phyloP scores from a whole-genome alignment of 2,888 invertebrate species.

The Choristoneura rosaceana region DNA sequence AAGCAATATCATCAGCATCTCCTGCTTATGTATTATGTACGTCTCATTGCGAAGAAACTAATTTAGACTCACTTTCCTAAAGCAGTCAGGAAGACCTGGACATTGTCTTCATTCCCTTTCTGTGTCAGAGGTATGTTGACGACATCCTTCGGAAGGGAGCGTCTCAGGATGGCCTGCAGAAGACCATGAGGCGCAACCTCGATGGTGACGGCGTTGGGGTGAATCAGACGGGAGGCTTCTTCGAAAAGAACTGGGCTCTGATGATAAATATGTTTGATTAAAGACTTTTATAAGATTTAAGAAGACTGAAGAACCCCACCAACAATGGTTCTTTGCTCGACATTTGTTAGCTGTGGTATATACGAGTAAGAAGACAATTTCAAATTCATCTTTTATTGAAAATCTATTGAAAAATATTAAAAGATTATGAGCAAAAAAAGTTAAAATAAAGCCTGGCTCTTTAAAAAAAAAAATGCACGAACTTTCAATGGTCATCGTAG shows the following conservation, averaged over 20 bases:
- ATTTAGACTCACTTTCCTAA: conserved; percentile 86
- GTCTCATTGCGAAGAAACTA: neutral
- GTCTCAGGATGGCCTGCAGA: conserved; percentile 93
- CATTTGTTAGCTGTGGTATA: no score
- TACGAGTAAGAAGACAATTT: no score
- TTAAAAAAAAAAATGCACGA: no score
- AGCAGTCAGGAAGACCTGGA: conserved; percentile 86
- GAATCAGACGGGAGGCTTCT: conserved; percentile 92
- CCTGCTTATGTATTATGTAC: neutral
- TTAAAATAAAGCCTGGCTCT: no score
- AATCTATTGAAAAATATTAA: no score
- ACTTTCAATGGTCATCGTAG: no score
- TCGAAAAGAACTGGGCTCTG: conserved; percentile 91
- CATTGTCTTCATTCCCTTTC: conserved; percentile 87
- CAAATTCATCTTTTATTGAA: no score
- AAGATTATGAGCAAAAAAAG: no score
- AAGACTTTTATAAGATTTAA: no score
- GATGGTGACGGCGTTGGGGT: conserved; percentile 92
- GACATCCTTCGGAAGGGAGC: conserved; percentile 89
- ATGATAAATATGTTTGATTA: neutral
- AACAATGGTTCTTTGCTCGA: no score
- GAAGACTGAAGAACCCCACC: no score
- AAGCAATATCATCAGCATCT: no score
- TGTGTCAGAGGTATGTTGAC: conserved; percentile 91
- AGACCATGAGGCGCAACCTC: conserved; percentile 97